Base-by-base conservation (phyloP, 1,140 invertebrate genomes). In the Euura lappo region DNA sequence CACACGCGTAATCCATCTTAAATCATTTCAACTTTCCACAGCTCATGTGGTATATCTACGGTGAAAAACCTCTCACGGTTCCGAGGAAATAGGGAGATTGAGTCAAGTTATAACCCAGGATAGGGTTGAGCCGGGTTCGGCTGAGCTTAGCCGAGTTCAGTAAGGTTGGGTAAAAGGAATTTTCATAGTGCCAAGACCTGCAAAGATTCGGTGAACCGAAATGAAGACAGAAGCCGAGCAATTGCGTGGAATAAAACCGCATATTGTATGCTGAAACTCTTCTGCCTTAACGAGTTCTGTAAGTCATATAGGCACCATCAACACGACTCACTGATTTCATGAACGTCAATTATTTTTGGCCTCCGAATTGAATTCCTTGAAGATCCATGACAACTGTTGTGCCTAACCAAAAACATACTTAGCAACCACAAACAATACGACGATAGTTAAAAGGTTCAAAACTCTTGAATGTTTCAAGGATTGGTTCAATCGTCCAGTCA, bases 1-100 rank as follows among this genome's bases (percentile, higher is more conserved):
- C 51, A 60, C 51, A 60, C 51, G 51, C 51, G 51, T 60, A 60
- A 60, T 60, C 51, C 51, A 60, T 60, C 51, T 60, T 60, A 60
- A 60, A n/a, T 60, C 51, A 60, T 60, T 60, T 60, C 51, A 60
- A 60, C 51, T 60, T 60, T n/a, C 51, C 8, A 4, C 10, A n/a
- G 6, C 3, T 11, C 3, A n/a, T 11, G 13, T 11, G 51, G 10
- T 6, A 60, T 8, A 6, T 60, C 10, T 11, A 60, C 8, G 13
- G 51, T 11, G 10, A 60, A 60, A 60, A 60, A 60, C 8, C 8
- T 60, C 51, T 6, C 51, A 3, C 51, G 51, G 3, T n/a, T 4
- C 51, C 51, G 51, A 11, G 6, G 51, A 60, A 60, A 60, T n/a
- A 60, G 51, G 10, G 6, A 60, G 51, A 60, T 60, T n/a, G 13